These are phyloP conservation scores for Planiliza haematocheilus DNA, from an alignment of 2,113 vertebrate genomes.

Conservation along the genomic window DNA sequence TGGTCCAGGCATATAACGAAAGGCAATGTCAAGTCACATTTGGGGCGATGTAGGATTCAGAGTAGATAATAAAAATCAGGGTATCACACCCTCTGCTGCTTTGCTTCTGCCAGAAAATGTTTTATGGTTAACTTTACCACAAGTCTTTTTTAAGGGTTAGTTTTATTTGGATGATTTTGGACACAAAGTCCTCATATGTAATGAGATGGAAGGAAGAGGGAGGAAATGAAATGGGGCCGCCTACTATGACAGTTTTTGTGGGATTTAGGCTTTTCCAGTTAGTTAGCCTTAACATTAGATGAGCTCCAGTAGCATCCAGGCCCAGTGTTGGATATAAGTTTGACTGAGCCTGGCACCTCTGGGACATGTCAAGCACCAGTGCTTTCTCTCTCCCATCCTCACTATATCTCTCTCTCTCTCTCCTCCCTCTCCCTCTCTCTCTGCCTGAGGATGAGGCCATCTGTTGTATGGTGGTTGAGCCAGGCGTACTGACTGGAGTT, in stretches of 20 bases:
- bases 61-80: background rate
- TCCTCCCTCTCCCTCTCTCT: slow-evolving; percentile 33
- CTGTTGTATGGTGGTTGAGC: slow-evolving; percentile 71
- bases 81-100: background rate
- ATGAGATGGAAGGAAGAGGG: slow-evolving; percentile 7
- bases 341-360: slow-evolving; percentile 68
- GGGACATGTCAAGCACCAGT: slow-evolving; percentile 74
- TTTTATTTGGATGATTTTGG: slow-evolving; percentile 42
- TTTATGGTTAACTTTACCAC: slow-evolving; percentile 6
- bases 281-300: slow-evolving; percentile 63
- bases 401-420: slow-evolving; percentile 47
- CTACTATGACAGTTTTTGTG: slow-evolving; percentile 28
- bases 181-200: slow-evolving; percentile 12
- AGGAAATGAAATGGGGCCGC: background rate
- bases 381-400: slow-evolving; percentile 57
- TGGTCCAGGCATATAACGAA: background rate
- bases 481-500: slow-evolving; percentile 65
- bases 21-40: background rate
- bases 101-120: background rate
- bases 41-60: too few relatives aligned
- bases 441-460: slow-evolving; percentile 71
- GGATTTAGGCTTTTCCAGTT: slow-evolving; percentile 61
- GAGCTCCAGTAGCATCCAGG: slow-evolving; percentile 55
- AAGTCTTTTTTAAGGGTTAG: background rate
- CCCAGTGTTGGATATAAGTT: slow-evolving; percentile 60